phyloP scores from a whole-genome alignment of 1,140 invertebrate genomes.

The Mamestra configurata region DNA sequence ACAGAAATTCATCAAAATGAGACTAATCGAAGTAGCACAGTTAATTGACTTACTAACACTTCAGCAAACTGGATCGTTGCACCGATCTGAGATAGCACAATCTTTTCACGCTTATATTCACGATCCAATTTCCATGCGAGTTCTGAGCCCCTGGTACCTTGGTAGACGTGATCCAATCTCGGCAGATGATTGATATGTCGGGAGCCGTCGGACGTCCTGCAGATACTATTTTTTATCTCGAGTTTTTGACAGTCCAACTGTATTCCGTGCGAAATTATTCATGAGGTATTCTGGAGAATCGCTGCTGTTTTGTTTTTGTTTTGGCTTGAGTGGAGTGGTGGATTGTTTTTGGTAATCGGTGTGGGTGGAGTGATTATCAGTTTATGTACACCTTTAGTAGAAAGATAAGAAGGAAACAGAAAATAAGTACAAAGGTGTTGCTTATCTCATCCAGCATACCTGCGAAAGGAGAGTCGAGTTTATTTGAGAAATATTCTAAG shows the following conservation, averaged over 20 bases:
- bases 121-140: conserved; percentile 41
- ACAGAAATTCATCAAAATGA: background rate
- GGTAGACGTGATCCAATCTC: conserved; percentile 67
- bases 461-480: too few relatives aligned
- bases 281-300: conserved; percentile 32
- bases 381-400: too few relatives aligned
- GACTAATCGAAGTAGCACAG: background rate
- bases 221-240: conserved; percentile 68
- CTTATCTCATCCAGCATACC: too few relatives aligned
- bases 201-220: conserved; percentile 59
- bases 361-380: background rate
- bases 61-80: background rate
- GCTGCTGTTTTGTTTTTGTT: conserved; percentile 4
- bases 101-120: conserved; percentile 25
- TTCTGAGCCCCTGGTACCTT: conserved; percentile 19
- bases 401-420: too few relatives aligned
- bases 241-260: conserved; percentile 57
- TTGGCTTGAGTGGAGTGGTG: background rate
- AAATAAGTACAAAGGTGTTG: too few relatives aligned
- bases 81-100: background rate
- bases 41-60: background rate
- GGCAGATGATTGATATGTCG: conserved; percentile 68
- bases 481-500: too few relatives aligned
- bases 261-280: conserved; percentile 56
- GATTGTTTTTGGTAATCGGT: conserved; percentile 9